phyloP scores from a whole-genome alignment of 2,888 invertebrate species.

The Boloria selene region DNA sequence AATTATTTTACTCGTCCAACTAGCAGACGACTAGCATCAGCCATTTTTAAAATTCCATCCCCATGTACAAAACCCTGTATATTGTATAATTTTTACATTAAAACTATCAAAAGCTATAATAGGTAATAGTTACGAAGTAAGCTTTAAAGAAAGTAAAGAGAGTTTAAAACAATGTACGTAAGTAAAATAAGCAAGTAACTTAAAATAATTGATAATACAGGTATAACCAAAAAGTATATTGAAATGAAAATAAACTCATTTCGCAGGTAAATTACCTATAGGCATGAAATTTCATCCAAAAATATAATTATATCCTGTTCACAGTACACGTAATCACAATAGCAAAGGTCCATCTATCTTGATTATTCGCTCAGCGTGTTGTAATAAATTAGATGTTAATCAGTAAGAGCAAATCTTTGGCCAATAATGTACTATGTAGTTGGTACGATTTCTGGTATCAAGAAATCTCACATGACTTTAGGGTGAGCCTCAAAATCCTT shows the following conservation, averaged over 20 bases:
- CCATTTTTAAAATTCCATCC: too few relatives aligned
- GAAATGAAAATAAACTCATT: background rate
- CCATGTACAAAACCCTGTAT: too few relatives aligned
- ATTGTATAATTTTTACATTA: too few relatives aligned
- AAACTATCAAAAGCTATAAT: too few relatives aligned
- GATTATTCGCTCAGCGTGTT: constrained; percentile 56
- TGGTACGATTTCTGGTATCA: constrained; percentile 44
- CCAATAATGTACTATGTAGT: constrained; percentile 43
- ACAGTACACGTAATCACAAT: constrained; percentile 40
- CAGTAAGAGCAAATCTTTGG: constrained; percentile 45
- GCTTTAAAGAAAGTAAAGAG: too few relatives aligned
- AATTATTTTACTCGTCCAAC: too few relatives aligned
- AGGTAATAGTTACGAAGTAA: too few relatives aligned
- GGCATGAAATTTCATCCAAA: constrained; percentile 44
- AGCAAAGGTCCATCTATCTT: constrained; percentile 55
- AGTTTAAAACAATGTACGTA: too few relatives aligned
- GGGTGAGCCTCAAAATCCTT: constrained; percentile 43
- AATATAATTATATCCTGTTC: constrained; percentile 38
- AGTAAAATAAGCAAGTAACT: too few relatives aligned
- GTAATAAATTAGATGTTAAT: constrained; percentile 60
- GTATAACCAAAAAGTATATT: background rate
- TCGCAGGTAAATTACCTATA: background rate
- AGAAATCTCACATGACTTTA: constrained; percentile 43
- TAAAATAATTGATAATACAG: background rate
- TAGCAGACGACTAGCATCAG: too few relatives aligned